Evolutionary conservation across 2,888 invertebrate species (phyloP), one percentile per base, ranked within the genome.

Genomic region (Poecilobothrus nobilitatus): DNA sequence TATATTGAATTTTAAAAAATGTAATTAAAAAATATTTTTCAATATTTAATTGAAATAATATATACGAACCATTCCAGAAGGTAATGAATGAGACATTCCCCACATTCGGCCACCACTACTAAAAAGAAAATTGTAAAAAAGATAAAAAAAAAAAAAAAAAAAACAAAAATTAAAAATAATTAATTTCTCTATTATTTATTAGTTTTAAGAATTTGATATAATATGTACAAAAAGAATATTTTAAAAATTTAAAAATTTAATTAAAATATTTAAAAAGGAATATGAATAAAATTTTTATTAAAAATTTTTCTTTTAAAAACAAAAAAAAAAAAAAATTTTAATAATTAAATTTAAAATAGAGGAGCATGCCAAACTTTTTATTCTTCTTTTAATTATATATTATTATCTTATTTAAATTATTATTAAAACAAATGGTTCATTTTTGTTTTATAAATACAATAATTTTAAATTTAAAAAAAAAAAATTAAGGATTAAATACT

Each of bases 1-100:
- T 53, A 53, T 18, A 53, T 53, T 53, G 1, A 53, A 53, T 12
- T 53, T 18, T 18, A 53, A 66, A 44, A 63, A 44, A 70, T 67
- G 44, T 62, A 66, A 68, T 66, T 41, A 64, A 53, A 61, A 63
- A 63, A 66, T 63, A 5, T 27, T 34, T 61, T 61, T n/a, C 27
- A 27, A 41, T 9, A 20, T 53, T 22, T 71, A 71, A 73, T 71
- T 72, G 71, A 66, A 69, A 66, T 66, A 74, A 71, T 68, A 69
- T 70, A 76, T 78, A 81, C 82, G 75, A 79, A 82, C 82, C 82
- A 82, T 82, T 80, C 82, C 82, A 15, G 82, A 82, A 71, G 82
- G 82, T 74, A 82, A 76, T 75, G 82, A 82, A 78, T 81, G 80
- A 71, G 82, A 82, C 80, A 82, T 82, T 74, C 81, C 81, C 80